Base-by-base conservation (phyloP, 2,888 invertebrate genomes). In the Drosophila meridionalis region DNA sequence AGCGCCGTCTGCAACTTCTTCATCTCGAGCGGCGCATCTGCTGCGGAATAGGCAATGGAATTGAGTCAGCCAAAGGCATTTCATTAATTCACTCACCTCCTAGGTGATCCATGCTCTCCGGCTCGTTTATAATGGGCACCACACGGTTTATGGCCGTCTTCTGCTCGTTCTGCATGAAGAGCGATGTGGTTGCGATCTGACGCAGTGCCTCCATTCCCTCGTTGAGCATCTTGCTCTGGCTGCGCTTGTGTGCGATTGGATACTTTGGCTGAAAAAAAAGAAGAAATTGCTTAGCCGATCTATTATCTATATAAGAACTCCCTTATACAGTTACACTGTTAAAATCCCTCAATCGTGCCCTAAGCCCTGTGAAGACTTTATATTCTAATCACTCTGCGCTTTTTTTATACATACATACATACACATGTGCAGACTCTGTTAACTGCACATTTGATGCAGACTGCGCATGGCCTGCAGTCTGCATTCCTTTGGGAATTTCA, bases 101-200 rank as follows among this genome's bases (percentile, higher is more conserved):
- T 71, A 72, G 63, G 14, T 72, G 76, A 57, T 80, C 77, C 66
- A 80, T 73, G 65, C 82, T 92, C 65, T 92, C 92, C 12, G 93
- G 93, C 72, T 93, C 93, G 78, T 93, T 93, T 55, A 93, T 93
- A 62, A 93, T 92, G 85, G 93, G 92, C 84, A 92, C 92, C 69
- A 92, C 91, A 26, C 92, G 91, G 89, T 92, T 92, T 69, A 90
- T 89, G 69, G 91, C 83, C 55, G 91, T 90, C 71, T 92, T 93
- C 80, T 93, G 93, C 74, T 94, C 94, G 82, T 93, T 93, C 80
- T 94, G 93, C 90, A 94, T 91, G 85, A 94, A 94, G 74, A 93
- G 83, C 57, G 93, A 93, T 52, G 94, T 94, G 48, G 93, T 93
- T 52, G 94, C 93, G 45, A 94, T 93, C 80, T 93, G 93, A 34